Base-by-base conservation (phyloP, 92 coral and sea anemone genomes). In the Bergia puertoricense region DNA sequence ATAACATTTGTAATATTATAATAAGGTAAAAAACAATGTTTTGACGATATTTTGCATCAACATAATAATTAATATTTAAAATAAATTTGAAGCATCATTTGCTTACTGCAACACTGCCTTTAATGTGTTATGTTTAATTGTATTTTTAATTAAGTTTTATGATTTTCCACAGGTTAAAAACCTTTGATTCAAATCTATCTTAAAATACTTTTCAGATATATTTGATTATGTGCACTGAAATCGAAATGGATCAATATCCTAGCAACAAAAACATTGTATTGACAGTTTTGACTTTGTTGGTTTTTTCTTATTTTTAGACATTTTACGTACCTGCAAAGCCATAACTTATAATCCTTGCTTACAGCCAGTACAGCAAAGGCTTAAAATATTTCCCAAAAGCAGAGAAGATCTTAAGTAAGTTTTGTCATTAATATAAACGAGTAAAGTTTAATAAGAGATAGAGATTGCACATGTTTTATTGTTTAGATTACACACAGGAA, bases 371-470 rank as follows among this genome's bases (percentile, higher is more conserved):
- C 1, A 2, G 15, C 20, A 22, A 57, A 57, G 18, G 67, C 6
- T 62, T 62, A 54, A 54, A 54, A 54, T 51, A 13, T 62, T 62
- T 62, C 69, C 30, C 30, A 18, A 20, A 18, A 3, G 36, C 73
- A 8, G 10, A 54, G 8, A 38, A 57, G 48, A 56, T 57, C 13
- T 18, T 30, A 37, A 14, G 57, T 59, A 80, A 56, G 18, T 14
- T 80, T 20, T 57, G 30, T 30, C 71, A 10, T 84, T 45, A 84
- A 84, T 84, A 42, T 72, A 36, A 84, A 68, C 72, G 69, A 68
- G 79, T 45, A 18, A 84, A 69, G 72, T 84, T 84, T 84, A 84
- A 84, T 84, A 84, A 84, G 43, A 67, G 65, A 67, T 67, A n/a
- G 77, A 16, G 56, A 71, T 68, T 15, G 45, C 46, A 84, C 37